phyloP scores from a whole-genome alignment of 2,797 vertebrate genomes.

The Microhierax caerulescens region DNA sequence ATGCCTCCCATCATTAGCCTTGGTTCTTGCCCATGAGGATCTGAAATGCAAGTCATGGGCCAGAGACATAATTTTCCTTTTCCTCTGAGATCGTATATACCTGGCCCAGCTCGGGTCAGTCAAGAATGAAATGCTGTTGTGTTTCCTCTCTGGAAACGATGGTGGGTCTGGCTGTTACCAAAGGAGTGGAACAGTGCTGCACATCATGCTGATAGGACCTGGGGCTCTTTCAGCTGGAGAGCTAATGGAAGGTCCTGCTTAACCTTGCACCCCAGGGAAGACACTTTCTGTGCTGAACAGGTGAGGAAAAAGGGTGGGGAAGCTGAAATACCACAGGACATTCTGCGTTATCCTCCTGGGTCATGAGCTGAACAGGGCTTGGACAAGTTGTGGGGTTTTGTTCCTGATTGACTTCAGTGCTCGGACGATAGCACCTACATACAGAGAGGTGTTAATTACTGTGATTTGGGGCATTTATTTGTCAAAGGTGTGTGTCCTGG shows the following conservation, averaged over 20 bases:
- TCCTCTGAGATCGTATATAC: neutral
- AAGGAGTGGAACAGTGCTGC: neutral
- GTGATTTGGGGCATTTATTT: neutral
- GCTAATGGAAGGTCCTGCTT: neutral
- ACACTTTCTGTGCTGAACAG: neutral
- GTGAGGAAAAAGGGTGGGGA: neutral
- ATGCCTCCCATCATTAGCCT: neutral
- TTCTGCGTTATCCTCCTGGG: neutral
- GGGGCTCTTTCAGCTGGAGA: neutral
- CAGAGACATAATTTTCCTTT: neutral
- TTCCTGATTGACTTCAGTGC: neutral
- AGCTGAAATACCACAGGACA: neutral
- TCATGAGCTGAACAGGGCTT: neutral
- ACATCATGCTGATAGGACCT: accelerated
- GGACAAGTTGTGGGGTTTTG: neutral
- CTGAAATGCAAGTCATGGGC: neutral
- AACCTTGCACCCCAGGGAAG: neutral
- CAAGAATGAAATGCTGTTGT: neutral
- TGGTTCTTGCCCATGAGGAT: neutral
- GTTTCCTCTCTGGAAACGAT: neutral
- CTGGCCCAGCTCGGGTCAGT: neutral
- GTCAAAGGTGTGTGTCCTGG: neutral
- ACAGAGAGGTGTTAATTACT: neutral
- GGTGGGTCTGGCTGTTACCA: neutral
- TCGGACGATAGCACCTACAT: neutral